Percentiles rank a stretch among this genome's conserved stretches.
Conservation (phyloP, 2,113 vertebrate species). For the Myotis davidii region DNA sequence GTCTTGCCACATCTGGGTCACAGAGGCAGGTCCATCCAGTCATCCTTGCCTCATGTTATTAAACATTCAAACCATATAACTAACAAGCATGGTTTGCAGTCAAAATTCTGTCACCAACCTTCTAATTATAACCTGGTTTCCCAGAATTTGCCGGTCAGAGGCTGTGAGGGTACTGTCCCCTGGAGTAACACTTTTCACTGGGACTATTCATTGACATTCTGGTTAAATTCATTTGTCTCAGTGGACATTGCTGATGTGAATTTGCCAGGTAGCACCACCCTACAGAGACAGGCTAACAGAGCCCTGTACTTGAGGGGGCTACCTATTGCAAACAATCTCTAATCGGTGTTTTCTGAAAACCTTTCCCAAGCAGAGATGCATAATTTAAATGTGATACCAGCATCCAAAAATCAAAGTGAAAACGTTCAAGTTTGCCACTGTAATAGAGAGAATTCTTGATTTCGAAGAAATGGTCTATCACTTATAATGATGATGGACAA, state of each 20-base stretch:
- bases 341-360: slow-evolving; percentile 16
- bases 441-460: neutral
- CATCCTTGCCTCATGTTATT: neutral
- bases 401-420: neutral
- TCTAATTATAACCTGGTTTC: slow-evolving; percentile 60
- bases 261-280: neutral
- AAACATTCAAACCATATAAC: slow-evolving; percentile 42
- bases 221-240: neutral
- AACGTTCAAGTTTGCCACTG: neutral
- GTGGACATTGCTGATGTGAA: neutral
- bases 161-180: neutral
- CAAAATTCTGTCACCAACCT: neutral
- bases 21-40: neutral
- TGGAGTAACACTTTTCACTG: neutral
- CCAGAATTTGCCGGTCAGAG: slow-evolving; percentile 24
- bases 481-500: neutral
- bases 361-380: neutral
- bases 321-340: neutral
- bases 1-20: neutral
- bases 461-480: neutral
- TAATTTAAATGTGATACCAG: neutral
- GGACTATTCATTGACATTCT: neutral
- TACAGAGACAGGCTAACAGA: neutral
- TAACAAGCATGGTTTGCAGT: neutral
- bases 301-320: neutral